Percentiles rank a stretch among this genome's conserved stretches.
These are phyloP conservation scores for Ailuropoda melanoleuca DNA, from an alignment of 2,113 vertebrate species.

Conservation along the genomic window DNA sequence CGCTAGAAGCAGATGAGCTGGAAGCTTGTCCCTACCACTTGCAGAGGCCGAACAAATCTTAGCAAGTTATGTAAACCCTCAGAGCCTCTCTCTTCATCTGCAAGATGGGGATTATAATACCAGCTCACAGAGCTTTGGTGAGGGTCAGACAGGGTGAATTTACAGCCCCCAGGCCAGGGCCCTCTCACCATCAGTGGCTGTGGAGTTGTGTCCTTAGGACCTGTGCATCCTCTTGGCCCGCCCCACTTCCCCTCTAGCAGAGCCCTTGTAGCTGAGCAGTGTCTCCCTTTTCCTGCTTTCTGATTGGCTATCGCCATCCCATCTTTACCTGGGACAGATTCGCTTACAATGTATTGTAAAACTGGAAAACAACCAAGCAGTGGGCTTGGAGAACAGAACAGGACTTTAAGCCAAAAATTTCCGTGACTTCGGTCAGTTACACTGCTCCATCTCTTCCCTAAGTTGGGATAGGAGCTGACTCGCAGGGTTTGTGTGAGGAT, in stretches of 20 bases:
- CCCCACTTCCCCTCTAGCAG: background rate
- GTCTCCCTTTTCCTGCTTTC: background rate
- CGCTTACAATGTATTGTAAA: background rate
- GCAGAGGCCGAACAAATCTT: background rate
- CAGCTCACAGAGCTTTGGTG: fast-evolving
- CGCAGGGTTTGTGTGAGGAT: background rate
- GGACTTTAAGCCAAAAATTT: background rate
- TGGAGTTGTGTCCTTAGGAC: fast-evolving
- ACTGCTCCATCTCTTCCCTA: background rate
- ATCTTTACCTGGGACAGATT: background rate
- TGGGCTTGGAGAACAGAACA: background rate
- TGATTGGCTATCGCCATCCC: background rate
- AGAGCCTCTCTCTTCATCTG: background rate
- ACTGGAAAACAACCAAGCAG: background rate
- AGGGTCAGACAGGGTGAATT: background rate
- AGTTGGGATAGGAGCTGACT: background rate
- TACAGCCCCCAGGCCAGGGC: background rate
- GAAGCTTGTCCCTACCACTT: background rate
- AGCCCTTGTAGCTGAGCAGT: background rate
- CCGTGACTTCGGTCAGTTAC: background rate
- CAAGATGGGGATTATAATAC: background rate
- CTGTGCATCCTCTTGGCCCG: background rate
- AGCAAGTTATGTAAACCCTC: background rate
- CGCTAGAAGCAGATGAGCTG: too few relatives aligned
- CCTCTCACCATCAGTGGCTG: fast-evolving